Evolutionary conservation across 2,888 invertebrate genomes (phyloP), one percentile per base, ranked within the genome.

Genomic region (Diplazon laetatorius): DNA sequence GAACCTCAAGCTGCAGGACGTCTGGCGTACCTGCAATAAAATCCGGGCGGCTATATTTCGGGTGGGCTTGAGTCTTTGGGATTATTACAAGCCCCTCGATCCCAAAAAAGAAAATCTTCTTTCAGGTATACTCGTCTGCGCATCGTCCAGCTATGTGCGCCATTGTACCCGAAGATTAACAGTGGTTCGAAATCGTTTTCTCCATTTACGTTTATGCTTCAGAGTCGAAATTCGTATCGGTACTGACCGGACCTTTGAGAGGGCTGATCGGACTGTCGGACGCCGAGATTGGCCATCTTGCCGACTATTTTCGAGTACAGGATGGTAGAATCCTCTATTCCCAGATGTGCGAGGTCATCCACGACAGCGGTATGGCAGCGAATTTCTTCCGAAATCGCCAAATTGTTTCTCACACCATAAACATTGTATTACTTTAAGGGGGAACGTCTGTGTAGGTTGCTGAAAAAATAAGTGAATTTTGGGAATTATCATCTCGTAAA

Each of bases 21-120:
- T 96, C 69, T 96, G 96, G 96, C 93, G 95, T 87, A 95, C 95
- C 22, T 96, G 95, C 91, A 95, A 96, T 91, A 96, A 96, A 93
- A 95, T 96, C 88, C 94, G 95, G 80, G 94, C 95, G 14, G 95
- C 95, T 2, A 93, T 94, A 73, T 95, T 95, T 91, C 94, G 95
- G 80, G 93, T 95, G 83, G 95, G 94, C 12, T 93, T 95, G 82
- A 94, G 95, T 91, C 92, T 96, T 52, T 95, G 95, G 93, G 93
- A 94, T 84, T 95, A 94, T 91, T 95, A 95, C 89, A 92, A 92
- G 44, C 93, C 93, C 9, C 92, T 95, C 62, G 96, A 96, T 92
- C 94, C 95, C 0, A 92, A 94, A 69, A 93, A 93, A 68, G 94
- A 93, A 89, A 94, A 94, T 14, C 92, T 95, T 72, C 93, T 96